Percentiles rank a stretch among this genome's conserved stretches.
phyloP scores from a whole-genome alignment of 2,113 vertebrate genomes.

The Deroptyus accipitrinus region DNA sequence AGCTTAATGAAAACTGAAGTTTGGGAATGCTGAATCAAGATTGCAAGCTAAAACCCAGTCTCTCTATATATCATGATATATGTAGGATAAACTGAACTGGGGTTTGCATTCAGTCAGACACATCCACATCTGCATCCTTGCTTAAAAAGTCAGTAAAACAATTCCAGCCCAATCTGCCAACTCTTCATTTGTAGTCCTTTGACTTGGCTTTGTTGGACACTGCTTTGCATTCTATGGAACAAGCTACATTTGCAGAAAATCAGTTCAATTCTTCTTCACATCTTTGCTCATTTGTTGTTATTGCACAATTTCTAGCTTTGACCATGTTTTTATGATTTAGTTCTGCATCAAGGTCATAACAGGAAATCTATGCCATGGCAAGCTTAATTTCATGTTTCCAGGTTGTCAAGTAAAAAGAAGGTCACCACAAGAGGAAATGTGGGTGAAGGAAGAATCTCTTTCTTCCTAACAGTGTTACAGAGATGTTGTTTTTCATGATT shows the following conservation, averaged over 20 bases:
- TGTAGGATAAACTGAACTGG: neutral
- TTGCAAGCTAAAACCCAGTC: neutral
- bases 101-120: neutral
- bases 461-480: neutral
- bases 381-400: neutral
- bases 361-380: neutral
- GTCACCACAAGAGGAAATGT: neutral
- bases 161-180: neutral
- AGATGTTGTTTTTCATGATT: neutral
- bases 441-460: neutral
- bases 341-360: neutral
- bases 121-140: neutral
- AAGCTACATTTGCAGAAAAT: neutral
- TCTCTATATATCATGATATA: neutral
- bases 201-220: neutral
- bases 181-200: neutral
- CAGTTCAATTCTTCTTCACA: neutral
- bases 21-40: neutral
- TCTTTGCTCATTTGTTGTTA: neutral
- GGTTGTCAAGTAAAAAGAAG: neutral
- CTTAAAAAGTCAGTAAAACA: neutral
- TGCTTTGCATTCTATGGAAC: neutral
- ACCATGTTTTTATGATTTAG: neutral
- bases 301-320: neutral
- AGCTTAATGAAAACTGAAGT: neutral